These are phyloP conservation scores for Danio rerio DNA, from an alignment of 2,113 vertebrate genomes.

Conservation along the genomic window GRCz12tu NC_133187.1:23134501-23135000, in stretches of 20 bases:
- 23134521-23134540: background rate
- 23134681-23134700: background rate
- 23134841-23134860: background rate
- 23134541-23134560: background rate
- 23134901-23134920: slow-evolving; percentile 10
- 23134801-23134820: background rate
- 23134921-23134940: slow-evolving; percentile 30
- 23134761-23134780: slow-evolving; percentile 31
- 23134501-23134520: too few relatives aligned
- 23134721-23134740: background rate
- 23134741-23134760: background rate
- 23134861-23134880: too few relatives aligned
- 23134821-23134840: slow-evolving; percentile 29
- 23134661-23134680: background rate
- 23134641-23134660: background rate
- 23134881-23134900: slow-evolving; percentile 15
- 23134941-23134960: slow-evolving; percentile 3
- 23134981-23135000: background rate
- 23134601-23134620: background rate
- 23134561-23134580: background rate
- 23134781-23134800: slow-evolving; percentile 36
- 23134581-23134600: background rate
- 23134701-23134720: background rate
- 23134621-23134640: background rate
- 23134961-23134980: background rate